Evolutionary conservation across 2,888 invertebrate genomes (phyloP), one percentile per base, ranked within the genome.

Genomic region (Eulithis prunata): DNA sequence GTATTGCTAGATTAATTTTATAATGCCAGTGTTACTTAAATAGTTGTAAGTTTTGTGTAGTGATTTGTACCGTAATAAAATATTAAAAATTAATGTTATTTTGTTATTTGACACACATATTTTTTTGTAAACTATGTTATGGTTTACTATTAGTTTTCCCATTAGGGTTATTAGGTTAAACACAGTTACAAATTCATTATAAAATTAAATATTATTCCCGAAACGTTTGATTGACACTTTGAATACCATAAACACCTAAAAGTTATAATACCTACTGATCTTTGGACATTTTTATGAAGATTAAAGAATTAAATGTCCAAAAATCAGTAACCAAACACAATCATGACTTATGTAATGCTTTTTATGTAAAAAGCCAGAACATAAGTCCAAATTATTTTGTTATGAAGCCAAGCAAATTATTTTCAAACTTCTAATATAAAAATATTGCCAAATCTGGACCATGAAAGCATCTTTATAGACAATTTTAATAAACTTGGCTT

Each of bases 141-240:
- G 65, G 71, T 64, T 76, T 77, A 83, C 77, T 82, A 85, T 78
- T 82, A 85, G 75, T 78, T 77, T 77, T 79, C 84, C 86, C 79
- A 69, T 76, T 66, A 87, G 77, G 80, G 78, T 67, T 67, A 60
- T 67, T 45, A 38, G 83, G 86, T 89, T 89, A 89, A 86, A 88
- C 82, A 83, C 71, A 72, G 58, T 73, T 76, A 79, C 74, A 62
- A 59, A 57, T 38, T 64, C 43, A 62, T 13, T 41, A n/a, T 58
- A 49, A 41, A 41, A 41, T 41, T 41, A 41, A 64, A 62, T 47
- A 70, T 66, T 70, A 66, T 67, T 81, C 83, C 87, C 85, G 85
- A 80, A 76, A 82, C 79, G 80, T 78, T 87, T 84, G 91, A 92
- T 92, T 92, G 92, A 91, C 92, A 92, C 92, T 92, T 90, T 92